Conservation (phyloP, 2,888 invertebrate species). For the Oscheius sp. region DNA sequence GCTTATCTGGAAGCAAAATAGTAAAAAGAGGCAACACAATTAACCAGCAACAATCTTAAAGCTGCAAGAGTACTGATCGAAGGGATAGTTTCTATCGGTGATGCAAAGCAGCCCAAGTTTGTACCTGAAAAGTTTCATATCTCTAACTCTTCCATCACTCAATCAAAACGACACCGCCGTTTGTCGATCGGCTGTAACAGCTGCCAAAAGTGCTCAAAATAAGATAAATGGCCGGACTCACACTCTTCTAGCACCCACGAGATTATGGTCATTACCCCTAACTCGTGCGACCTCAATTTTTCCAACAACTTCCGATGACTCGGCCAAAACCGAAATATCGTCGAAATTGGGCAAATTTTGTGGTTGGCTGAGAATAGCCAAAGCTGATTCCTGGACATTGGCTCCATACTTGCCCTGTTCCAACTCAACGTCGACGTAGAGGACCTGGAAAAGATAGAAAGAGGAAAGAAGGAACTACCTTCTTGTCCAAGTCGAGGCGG, state of each 20-base stretch:
- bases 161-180: slow-evolving; percentile 29
- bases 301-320: slow-evolving; percentile 5
- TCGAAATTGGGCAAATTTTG: slow-evolving; percentile 4
- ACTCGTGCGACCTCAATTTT: slow-evolving; percentile 14
- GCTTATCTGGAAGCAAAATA: neutral
- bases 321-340: slow-evolving; percentile 16
- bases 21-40: neutral
- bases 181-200: slow-evolving; percentile 24
- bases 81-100: neutral
- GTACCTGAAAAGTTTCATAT: slow-evolving; percentile 26
- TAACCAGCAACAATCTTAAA: slow-evolving; percentile 22
- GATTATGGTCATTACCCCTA: slow-evolving; percentile 6
- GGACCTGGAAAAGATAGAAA: neutral
- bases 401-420: slow-evolving; percentile 15
- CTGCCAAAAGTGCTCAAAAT: slow-evolving; percentile 9
- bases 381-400: slow-evolving; percentile 10
- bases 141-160: too few relatives aligned
- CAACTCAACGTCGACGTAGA: slow-evolving; percentile 3
- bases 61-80: slow-evolving; percentile 13
- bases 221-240: slow-evolving; percentile 12
- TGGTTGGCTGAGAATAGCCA: neutral
- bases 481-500: neutral
- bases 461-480: neutral
- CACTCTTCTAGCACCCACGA: slow-evolving; percentile 2
- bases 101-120: neutral